Conservation (phyloP, 2,888 invertebrate genomes). For the Pollenia amentaria region DNA sequence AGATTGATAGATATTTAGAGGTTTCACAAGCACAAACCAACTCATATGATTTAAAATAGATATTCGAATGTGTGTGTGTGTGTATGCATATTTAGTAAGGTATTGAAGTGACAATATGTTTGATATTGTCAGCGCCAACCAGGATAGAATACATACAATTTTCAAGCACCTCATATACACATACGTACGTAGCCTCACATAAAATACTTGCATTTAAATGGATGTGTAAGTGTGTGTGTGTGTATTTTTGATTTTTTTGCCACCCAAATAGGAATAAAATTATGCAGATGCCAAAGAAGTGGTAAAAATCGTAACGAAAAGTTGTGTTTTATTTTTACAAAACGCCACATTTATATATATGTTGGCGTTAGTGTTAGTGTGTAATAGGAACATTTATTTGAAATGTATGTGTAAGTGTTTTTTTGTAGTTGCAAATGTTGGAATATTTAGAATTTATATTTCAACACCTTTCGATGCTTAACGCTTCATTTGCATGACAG, state of each 20-base stretch:
- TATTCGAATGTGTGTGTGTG: not conserved
- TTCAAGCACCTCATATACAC: conserved; percentile 25
- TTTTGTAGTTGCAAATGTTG: conserved; percentile 27
- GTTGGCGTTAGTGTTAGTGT: conserved; percentile 3
- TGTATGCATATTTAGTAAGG: not conserved
- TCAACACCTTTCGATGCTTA: conserved; percentile 81
- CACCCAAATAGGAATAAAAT: conserved; percentile 74
- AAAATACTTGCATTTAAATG: conserved; percentile 15
- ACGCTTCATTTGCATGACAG: conserved; percentile 82
- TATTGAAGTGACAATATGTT: conserved; percentile 69
- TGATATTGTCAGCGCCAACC: conserved; percentile 77
- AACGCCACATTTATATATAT: not conserved
- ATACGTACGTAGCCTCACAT: conserved; percentile 7
- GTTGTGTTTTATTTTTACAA: conserved; percentile 10
- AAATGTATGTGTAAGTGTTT: conserved; percentile 6
- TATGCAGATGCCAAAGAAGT: conserved; percentile 74
- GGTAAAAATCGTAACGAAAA: conserved; percentile 71
- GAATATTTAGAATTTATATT: conserved; percentile 74
- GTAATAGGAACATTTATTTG: not conserved
- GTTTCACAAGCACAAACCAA: conserved; percentile 31
- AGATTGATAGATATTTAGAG: conserved; percentile 70
- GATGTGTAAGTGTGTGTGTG: not conserved
- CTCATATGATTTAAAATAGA: conserved; percentile 33
- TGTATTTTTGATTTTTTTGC: conserved; percentile 59
- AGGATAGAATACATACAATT: conserved; percentile 23